Percentiles rank a stretch among this genome's conserved stretches.
These are phyloP conservation scores for Drosophila leontia DNA, from an alignment of 1,140 invertebrate species.

Conservation along the genomic window DNA sequence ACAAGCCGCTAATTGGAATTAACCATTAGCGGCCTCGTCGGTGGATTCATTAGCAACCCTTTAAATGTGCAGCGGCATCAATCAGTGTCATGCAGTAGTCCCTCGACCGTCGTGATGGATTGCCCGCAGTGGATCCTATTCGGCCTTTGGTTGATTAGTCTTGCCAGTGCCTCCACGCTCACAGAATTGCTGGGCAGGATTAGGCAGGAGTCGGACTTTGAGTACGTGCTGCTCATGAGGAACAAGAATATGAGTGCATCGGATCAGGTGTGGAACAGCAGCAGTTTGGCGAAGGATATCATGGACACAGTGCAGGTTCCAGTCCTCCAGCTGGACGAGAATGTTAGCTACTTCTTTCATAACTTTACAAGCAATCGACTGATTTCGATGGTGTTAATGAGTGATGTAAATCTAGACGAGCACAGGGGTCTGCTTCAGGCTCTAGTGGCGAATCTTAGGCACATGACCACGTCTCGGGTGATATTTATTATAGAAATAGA, in stretches of 20 bases:
- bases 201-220: slow-evolving; percentile 45
- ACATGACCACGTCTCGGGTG: slow-evolving; percentile 63
- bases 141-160: slow-evolving; percentile 30
- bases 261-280: slow-evolving; percentile 14
- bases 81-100: slow-evolving; percentile 52
- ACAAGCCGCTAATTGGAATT: slow-evolving; percentile 47
- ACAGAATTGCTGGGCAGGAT: slow-evolving; percentile 51
- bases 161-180: slow-evolving; percentile 22
- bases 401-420: slow-evolving; percentile 12
- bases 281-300: slow-evolving; percentile 21
- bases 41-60: slow-evolving; percentile 68
- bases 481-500: slow-evolving; percentile 54
- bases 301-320: slow-evolving; percentile 49
- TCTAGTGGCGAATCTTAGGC: slow-evolving; percentile 54
- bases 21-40: slow-evolving; percentile 23
- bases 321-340: slow-evolving; percentile 58
- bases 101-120: slow-evolving; percentile 43
- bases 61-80: slow-evolving; percentile 61
- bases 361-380: slow-evolving; percentile 32
- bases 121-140: slow-evolving; percentile 24
- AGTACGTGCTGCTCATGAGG: slow-evolving; percentile 59
- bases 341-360: slow-evolving; percentile 48
- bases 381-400: slow-evolving; percentile 44
- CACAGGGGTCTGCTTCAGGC: slow-evolving; percentile 44
- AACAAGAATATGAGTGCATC: slow-evolving; percentile 32